Evolutionary conservation across 2,888 invertebrate genomes (phyloP), one percentile per base, ranked within the genome.

Genomic region (Catocala nupta): DNA sequence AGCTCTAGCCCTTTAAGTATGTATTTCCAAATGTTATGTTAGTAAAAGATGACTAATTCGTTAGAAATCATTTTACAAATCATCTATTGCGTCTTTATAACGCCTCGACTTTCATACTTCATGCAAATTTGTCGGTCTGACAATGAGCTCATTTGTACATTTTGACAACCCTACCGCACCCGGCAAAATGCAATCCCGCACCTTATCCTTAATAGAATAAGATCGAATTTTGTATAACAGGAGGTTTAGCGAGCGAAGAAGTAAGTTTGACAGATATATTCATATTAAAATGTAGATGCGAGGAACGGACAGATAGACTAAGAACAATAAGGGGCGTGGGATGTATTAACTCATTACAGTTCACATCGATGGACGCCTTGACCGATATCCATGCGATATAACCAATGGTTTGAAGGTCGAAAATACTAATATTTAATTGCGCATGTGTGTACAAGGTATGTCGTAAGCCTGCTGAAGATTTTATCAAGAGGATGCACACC

Each of bases 311-410:
- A 85, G 79, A 88, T 86, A 85, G 83, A 86, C 87, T 83, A 80
- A 87, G 90, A 93, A 93, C 93, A 94, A 93, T 93, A 87, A 84
- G 79, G 83, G 91, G 92, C 88, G 93, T 94, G 90, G 93, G 93
- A 80, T 70, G 89, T 82, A 89, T 90, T 90, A 89, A 90, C 90
- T 92, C 91, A 91, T 91, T 90, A 89, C 76, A 78, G 80, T 81
- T 81, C 77, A 79, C 81, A 85, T 87, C 82, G 84, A 89, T 89
- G 90, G 90, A 90, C 90, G 82, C 93, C 93, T 93, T 93, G 93
- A 92, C 93, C 93, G 90, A 91, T 90, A 90, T 93, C 83, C 89
- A 88, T 87, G 82, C 74, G 83, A 87, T 81, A 75, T 62, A 73
- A 53, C 51, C 65, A 71, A 74, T 73, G 79, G 66, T 65, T 43